Evolutionary conservation across 2,888 invertebrate genomes (phyloP), one percentile per base, ranked within the genome.

Genomic region (Eilema caniola): DNA sequence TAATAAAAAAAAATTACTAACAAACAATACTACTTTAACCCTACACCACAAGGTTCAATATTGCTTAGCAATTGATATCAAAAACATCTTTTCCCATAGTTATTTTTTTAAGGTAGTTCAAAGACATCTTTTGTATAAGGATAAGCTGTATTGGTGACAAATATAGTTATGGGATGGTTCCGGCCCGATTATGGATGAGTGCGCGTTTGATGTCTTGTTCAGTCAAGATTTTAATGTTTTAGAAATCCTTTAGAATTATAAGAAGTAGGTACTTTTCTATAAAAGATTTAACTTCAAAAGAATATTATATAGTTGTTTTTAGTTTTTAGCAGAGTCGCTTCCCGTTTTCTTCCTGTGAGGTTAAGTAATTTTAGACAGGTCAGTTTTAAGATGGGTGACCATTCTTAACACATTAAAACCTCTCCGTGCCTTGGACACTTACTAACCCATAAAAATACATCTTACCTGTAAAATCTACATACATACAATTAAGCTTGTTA

Each of bases 131-230:
- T 75, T 69, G 24, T 31, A 75, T 73, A 61, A 71, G 28, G 72
- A 79, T 70, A 69, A 66, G 62, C 72, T 57, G 75, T 77, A 77
- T 82, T 78, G 70, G 74, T 78, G 82, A 81, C 80, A 80, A 80
- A 80, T 75, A 75, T 79, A 81, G 81, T 76, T 72, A 71, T 78
- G 37, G 64, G 31, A 3, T 25, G 20, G 71, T 72, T 73, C 75
- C 77, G 77, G 80, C 71, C 64, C 67, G 70, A 64, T 71, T 68
- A 63, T 63, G 56, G 59, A 70, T 67, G 62, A 62, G 25, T n/a
- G 37, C 3, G 5, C 62, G 71, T 71, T 71, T 71, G 71, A 71
- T 71, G 65, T 71, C 68, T 37, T 64, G 68, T 68, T 71, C n/a
- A 60, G 71, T 62, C 56, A 68, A 57, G 7, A 20, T 62, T 63